Percentiles rank a stretch among this genome's conserved stretches.
Evolutionary conservation across 2,797 vertebrate genomes (phyloP).

Genomic region (Muscicapa comitata): DNA sequence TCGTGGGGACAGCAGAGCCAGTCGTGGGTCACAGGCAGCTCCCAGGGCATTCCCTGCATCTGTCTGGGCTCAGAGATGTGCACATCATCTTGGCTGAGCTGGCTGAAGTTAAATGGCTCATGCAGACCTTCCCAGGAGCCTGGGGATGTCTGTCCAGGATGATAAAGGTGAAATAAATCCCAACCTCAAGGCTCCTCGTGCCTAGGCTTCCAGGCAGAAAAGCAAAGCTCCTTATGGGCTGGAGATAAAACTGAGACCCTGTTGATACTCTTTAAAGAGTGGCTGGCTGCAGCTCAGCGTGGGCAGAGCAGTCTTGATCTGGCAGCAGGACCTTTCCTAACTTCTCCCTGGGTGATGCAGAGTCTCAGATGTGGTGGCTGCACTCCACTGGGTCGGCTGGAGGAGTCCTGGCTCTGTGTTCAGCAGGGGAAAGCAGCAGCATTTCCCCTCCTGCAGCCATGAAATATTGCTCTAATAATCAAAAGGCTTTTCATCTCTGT

Average conservation of each 20-base stretch:
- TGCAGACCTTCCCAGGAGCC: not conserved
- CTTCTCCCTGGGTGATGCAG: not conserved
- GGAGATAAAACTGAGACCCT: not conserved
- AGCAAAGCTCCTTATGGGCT: not conserved
- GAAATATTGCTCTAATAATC: not conserved
- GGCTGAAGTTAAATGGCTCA: not conserved
- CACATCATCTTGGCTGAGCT: not conserved
- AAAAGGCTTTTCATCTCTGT: not conserved
- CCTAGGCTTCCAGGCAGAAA: not conserved
- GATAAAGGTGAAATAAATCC: not conserved
- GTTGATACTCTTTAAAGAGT: not conserved
- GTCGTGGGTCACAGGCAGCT: not conserved
- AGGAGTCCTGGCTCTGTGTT: not conserved
- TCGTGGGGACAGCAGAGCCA: not conserved
- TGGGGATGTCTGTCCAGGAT: not conserved
- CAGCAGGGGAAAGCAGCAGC: not conserved
- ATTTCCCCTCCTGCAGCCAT: not conserved
- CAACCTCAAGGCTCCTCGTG: not conserved
- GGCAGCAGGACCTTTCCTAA: not conserved
- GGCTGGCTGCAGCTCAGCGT: not conserved
- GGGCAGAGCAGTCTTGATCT: not conserved
- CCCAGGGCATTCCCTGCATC: not conserved
- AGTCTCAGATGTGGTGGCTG: not conserved
- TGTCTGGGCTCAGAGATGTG: not conserved
- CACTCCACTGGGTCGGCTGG: rapidly evolving